These are phyloP conservation scores for Rotaria sp. DNA, from an alignment of 2,888 invertebrate genomes.

Conservation along the genomic window DNA sequence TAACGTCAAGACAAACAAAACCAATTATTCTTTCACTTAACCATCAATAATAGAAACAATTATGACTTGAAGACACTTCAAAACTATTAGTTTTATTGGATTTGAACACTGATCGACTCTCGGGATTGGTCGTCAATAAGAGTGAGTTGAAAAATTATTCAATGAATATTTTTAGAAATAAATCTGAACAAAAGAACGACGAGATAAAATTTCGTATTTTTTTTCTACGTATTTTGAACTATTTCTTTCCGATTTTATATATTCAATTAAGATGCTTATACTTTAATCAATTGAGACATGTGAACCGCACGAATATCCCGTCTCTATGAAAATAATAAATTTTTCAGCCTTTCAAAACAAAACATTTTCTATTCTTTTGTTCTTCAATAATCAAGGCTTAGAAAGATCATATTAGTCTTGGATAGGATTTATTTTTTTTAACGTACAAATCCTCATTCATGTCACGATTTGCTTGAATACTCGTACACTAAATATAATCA, in stretches of 20 bases:
- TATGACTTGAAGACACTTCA: too few relatives aligned
- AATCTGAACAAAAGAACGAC: too few relatives aligned
- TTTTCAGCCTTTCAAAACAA: background rate
- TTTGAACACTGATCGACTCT: too few relatives aligned
- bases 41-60: too few relatives aligned
- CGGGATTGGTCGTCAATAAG: too few relatives aligned
- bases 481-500: background rate
- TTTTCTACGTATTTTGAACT: background rate
- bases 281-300: background rate
- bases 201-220: too few relatives aligned
- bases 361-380: background rate
- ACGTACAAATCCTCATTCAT: background rate
- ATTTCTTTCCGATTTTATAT: background rate
- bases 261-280: background rate
- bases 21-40: too few relatives aligned
- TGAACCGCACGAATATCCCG: too few relatives aligned
- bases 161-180: too few relatives aligned
- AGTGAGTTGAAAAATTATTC: too few relatives aligned
- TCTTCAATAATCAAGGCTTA: background rate
- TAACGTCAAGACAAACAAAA: too few relatives aligned
- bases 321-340: background rate
- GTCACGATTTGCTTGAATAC: background rate
- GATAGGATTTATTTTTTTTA: background rate
- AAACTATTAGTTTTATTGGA: too few relatives aligned
- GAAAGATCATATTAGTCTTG: background rate